phyloP scores from a whole-genome alignment of 2,888 invertebrate genomes.

The Oxycera nigricornis region DNA sequence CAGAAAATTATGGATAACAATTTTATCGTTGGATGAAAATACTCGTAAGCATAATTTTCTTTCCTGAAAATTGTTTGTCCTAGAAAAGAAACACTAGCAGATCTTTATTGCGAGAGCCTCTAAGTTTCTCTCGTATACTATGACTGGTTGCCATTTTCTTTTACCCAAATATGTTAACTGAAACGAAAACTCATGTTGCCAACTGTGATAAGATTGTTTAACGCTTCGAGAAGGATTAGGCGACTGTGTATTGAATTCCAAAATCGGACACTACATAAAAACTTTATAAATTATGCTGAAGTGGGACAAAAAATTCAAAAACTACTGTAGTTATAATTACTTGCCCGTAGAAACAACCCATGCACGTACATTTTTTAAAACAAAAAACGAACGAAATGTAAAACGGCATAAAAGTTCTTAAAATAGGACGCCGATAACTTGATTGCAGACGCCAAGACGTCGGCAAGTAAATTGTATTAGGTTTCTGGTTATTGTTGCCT shows the following conservation, averaged over 20 bases:
- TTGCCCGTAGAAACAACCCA: too few relatives aligned
- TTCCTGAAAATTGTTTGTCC: neutral
- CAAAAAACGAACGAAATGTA: neutral
- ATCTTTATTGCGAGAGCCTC: neutral
- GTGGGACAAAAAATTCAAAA: too few relatives aligned
- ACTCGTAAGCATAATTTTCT: constrained; percentile 1
- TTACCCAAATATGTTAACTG: neutral
- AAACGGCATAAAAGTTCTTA: neutral
- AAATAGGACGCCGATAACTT: constrained; percentile 30
- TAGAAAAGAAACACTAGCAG: too few relatives aligned
- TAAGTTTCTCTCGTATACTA: neutral
- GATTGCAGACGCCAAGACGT: constrained; percentile 35
- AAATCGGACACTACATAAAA: too few relatives aligned
- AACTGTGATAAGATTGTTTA: neutral
- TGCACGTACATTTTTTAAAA: neutral
- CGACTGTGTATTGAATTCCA: too few relatives aligned
- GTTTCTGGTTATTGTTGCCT: neutral
- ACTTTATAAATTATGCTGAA: too few relatives aligned
- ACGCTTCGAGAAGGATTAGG: too few relatives aligned
- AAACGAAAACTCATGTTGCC: neutral
- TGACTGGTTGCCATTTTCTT: neutral
- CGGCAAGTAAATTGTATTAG: too few relatives aligned
- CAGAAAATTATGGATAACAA: constrained; percentile 23
- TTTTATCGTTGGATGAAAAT: constrained; percentile 16
- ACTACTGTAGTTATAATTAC: too few relatives aligned